Conservation (phyloP, 2,113 vertebrate genomes). For the Otus sunia region DNA sequence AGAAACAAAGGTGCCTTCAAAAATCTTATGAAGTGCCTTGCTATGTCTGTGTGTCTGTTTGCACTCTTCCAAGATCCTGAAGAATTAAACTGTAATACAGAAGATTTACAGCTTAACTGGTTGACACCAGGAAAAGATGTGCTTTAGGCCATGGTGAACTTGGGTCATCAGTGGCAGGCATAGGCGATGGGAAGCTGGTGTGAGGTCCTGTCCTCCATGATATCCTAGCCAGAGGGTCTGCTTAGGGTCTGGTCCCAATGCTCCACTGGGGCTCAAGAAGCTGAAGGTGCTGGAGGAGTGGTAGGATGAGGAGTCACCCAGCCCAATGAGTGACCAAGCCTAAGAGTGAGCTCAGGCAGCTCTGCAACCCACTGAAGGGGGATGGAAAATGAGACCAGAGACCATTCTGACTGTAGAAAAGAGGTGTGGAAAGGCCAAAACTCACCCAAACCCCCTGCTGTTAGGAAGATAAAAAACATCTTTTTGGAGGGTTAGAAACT, state of each 20-base stretch:
- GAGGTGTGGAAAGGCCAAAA: not conserved
- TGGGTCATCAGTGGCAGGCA: not conserved
- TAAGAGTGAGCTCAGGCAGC: not conserved
- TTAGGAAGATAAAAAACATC: not conserved
- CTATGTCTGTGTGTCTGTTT: not conserved
- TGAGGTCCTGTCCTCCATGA: not conserved
- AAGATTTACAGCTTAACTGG: not conserved
- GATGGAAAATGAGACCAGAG: not conserved
- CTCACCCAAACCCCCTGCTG: fast-evolving
- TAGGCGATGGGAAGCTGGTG: not conserved
- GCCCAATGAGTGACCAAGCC: not conserved
- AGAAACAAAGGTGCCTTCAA: not conserved
- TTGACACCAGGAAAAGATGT: not conserved
- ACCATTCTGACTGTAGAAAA: not conserved
- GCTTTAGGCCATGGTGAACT: not conserved
- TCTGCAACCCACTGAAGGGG: fast-evolving
- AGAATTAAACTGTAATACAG: not conserved
- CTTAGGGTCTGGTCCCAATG: not conserved
- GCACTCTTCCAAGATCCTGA: not conserved
- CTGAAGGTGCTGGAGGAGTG: not conserved
- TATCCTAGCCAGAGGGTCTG: not conserved
- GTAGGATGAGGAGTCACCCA: not conserved
- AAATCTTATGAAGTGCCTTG: not conserved
- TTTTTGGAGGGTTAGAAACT: not conserved
- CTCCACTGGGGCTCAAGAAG: fast-evolving